Conservation (phyloP, 2,113 vertebrate species). For the Alethe diademata region DNA sequence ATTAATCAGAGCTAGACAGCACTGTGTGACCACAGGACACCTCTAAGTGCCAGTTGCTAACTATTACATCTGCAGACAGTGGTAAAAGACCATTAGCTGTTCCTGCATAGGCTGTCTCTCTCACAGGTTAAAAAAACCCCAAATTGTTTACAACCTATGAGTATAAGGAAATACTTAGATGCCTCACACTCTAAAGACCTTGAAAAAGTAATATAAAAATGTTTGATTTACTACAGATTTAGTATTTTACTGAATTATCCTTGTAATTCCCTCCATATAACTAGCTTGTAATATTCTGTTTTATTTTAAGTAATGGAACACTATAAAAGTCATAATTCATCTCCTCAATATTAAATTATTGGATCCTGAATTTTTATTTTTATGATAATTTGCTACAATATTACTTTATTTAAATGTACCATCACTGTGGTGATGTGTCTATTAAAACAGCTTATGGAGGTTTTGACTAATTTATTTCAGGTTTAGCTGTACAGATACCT, state of each 20-base stretch:
- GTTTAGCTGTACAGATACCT: not conserved
- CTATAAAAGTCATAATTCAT: conserved; percentile 37
- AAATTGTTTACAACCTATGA: not conserved
- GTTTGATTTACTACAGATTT: conserved; percentile 6
- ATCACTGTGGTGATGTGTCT: not conserved
- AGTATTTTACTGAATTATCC: not conserved
- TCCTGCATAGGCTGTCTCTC: not conserved
- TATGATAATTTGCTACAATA: conserved; percentile 31
- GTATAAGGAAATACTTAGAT: not conserved
- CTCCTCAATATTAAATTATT: not conserved
- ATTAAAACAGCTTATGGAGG: conserved; percentile 1
- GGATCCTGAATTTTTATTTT: conserved; percentile 9
- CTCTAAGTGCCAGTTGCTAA: not conserved
- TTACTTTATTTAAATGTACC: conserved; percentile 2
- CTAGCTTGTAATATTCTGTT: conserved; percentile 15
- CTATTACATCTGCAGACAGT: not conserved
- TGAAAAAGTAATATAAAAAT: not conserved
- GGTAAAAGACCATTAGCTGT: not conserved
- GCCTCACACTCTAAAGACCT: not conserved
- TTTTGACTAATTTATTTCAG: conserved; percentile 39
- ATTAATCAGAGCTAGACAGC: not conserved
- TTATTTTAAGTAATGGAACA: conserved; percentile 34
- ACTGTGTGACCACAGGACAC: not conserved
- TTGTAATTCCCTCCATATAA: not conserved
- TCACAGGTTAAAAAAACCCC: not conserved